A percentile compares a stretch with the other conserved stretches of the same genome.
Evolutionary conservation across 1,140 invertebrate genomes (phyloP).

Genomic region (Drosophila ohnishii): DNA sequence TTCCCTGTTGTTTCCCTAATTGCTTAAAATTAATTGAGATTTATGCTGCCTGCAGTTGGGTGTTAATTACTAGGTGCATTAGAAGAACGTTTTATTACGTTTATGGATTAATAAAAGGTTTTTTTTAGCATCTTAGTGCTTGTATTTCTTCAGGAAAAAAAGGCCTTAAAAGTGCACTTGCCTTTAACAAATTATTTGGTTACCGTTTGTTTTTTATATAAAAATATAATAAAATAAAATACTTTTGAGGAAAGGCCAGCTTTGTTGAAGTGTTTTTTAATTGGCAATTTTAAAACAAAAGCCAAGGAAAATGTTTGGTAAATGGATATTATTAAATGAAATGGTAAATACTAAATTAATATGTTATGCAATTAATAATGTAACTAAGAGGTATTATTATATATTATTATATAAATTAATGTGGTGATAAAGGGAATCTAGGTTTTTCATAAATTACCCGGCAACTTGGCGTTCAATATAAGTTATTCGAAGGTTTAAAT

Average conservation of each 20-base stretch:
- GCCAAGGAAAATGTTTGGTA: background rate
- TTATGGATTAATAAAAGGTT: slow-evolving; percentile 1
- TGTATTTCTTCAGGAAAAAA: background rate
- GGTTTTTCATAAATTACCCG: background rate
- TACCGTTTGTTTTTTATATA: no score
- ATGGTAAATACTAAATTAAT: background rate
- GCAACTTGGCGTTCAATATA: background rate
- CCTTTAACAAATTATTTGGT: no score
- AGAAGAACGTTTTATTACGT: slow-evolving; percentile 28
- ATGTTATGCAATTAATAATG: background rate
- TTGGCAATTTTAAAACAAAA: background rate
- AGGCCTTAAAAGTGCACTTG: no score
- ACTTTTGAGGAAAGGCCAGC: no score
- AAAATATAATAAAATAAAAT: background rate
- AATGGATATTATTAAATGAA: no score
- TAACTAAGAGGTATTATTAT: background rate
- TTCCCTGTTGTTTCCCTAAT: slow-evolving; percentile 20
- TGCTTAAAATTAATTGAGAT: slow-evolving; percentile 48
- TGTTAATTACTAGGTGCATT: slow-evolving; percentile 32
- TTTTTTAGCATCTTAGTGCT: background rate
- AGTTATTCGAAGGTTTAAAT: background rate
- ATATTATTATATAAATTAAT: background rate
- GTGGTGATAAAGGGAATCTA: background rate
- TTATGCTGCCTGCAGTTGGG: slow-evolving; percentile 22
- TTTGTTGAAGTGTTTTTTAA: background rate